Percentiles rank a stretch among this genome's conserved stretches.
Evolutionary conservation across 2,888 invertebrate species (phyloP).

Genomic region (Argyresthia goedartella): DNA sequence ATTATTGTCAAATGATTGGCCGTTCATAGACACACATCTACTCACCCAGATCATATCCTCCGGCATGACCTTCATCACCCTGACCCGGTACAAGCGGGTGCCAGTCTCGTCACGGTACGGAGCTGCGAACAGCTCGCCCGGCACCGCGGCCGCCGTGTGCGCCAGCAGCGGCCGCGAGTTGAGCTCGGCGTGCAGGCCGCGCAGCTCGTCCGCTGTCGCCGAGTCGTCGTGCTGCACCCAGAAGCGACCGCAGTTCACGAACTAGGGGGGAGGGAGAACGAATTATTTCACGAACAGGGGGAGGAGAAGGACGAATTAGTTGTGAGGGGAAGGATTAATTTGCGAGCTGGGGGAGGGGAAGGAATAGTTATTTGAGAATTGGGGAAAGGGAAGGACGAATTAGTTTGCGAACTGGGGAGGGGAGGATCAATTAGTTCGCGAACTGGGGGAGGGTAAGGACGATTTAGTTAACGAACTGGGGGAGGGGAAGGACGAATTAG

Average conservation of each 20-base stretch:
- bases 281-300: too few relatives aligned
- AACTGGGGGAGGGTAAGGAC: neutral
- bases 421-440: slow-evolving; percentile 58
- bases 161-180: slow-evolving; percentile 27
- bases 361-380: too few relatives aligned
- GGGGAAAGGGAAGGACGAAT: too few relatives aligned
- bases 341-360: too few relatives aligned
- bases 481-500: too few relatives aligned
- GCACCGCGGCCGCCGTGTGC: slow-evolving; percentile 24
- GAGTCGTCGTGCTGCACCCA: slow-evolving; percentile 74
- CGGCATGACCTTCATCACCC: slow-evolving; percentile 44
- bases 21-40: neutral
- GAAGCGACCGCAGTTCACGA: slow-evolving; percentile 74
- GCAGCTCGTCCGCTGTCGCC: slow-evolving; percentile 34
- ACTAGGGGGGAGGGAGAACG: neutral
- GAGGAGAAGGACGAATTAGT: too few relatives aligned
- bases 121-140: slow-evolving; percentile 72
- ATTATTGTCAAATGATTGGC: too few relatives aligned
- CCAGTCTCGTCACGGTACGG: slow-evolving; percentile 49
- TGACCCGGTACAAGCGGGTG: slow-evolving; percentile 61
- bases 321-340: too few relatives aligned
- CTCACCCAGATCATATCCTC: slow-evolving; percentile 43
- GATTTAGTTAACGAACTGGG: too few relatives aligned
- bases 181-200: slow-evolving; percentile 16
- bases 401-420: too few relatives aligned